phyloP scores from a whole-genome alignment of 2,797 vertebrate species.

The Novumbra hubbsi region DNA sequence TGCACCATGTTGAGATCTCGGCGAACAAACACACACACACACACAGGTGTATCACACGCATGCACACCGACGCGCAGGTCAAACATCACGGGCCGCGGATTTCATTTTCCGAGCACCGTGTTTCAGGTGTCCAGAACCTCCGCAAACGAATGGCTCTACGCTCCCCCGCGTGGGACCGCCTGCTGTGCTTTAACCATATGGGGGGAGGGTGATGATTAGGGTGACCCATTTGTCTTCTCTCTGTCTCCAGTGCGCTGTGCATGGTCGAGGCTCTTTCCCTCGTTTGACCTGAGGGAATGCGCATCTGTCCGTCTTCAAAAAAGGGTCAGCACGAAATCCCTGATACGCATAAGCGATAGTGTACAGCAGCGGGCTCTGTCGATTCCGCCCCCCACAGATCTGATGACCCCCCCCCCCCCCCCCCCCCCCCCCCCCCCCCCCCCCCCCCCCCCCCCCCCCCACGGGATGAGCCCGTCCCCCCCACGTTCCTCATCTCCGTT shows the following conservation, averaged over 20 bases:
- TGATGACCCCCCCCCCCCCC: no score
- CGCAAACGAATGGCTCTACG: conserved; percentile 61
- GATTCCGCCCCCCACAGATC: neutral
- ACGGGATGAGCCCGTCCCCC: no score
- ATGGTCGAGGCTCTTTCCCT: conserved; percentile 35
- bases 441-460: no score
- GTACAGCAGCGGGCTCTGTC: conserved; percentile 12
- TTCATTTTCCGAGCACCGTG: conserved; percentile 11
- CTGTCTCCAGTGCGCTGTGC: conserved; percentile 35
- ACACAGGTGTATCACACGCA: neutral
- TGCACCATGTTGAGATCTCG: neutral
- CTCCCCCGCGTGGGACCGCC: conserved; percentile 56
- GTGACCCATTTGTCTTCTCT: conserved; percentile 62
- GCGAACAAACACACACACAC: neutral
- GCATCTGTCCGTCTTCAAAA: conserved; percentile 30
- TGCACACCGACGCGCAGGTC: conserved; percentile 7
- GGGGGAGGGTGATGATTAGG: conserved; percentile 61
- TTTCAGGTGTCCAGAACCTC: conserved; percentile 52
- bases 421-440: no score
- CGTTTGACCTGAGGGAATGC: conserved; percentile 33
- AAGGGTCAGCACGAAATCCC: neutral
- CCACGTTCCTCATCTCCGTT: conserved; percentile 26
- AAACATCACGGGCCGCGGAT: conserved; percentile 12
- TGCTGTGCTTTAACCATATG: conserved; percentile 65
- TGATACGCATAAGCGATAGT: conserved; percentile 1